Percentiles rank a stretch among this genome's conserved stretches.
phyloP scores from a whole-genome alignment of 2,888 invertebrate genomes.

The Chrysodeixis includens region DNA sequence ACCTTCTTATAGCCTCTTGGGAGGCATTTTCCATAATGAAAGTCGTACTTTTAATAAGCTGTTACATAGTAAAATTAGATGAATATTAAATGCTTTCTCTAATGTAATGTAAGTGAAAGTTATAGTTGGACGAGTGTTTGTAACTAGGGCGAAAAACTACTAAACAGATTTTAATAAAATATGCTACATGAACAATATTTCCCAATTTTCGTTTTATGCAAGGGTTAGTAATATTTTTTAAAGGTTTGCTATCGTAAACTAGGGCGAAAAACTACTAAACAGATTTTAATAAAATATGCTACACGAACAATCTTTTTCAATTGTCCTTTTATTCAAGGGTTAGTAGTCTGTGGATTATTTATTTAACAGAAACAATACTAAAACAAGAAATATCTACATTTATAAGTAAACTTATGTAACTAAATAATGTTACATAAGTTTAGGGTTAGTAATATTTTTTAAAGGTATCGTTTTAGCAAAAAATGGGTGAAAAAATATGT shows the following conservation, averaged over 20 bases:
- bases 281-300: not conserved
- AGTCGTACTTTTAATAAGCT: not conserved
- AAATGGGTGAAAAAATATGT: not conserved
- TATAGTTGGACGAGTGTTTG: not conserved
- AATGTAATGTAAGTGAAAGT: not conserved
- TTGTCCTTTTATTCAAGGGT: no score
- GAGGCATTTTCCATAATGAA: slow-evolving; percentile 1
- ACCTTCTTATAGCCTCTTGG: not conserved
- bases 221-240: no score
- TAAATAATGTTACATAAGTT: no score
- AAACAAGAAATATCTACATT: no score
- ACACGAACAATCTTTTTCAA: not conserved
- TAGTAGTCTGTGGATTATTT: no score
- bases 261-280: not conserved
- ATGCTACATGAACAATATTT: not conserved
- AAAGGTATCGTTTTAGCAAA: not conserved
- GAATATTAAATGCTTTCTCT: not conserved
- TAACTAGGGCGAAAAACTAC: not conserved
- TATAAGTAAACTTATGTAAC: no score
- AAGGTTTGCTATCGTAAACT: no score
- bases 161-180: not conserved
- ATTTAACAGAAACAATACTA: no score
- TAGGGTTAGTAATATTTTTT: no score
- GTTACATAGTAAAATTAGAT: not conserved
- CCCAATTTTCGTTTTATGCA: no score